These are phyloP conservation scores for Valencia hispanica DNA, from an alignment of 2,797 vertebrate species.

Conservation along the genomic window DNA sequence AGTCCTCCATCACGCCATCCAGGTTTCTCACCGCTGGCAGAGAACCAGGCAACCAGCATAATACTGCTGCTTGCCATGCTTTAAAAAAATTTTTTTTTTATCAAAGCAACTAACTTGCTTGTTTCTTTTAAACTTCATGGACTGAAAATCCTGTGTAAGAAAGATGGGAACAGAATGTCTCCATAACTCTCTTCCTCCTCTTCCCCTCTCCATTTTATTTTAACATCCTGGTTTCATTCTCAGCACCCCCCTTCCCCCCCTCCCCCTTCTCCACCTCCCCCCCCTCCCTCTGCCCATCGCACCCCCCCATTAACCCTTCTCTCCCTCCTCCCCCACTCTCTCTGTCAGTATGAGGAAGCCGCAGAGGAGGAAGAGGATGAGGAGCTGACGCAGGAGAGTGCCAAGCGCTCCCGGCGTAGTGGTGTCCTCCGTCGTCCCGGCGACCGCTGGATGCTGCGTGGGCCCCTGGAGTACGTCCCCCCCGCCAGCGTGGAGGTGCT, in stretches of 20 bases:
- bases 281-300: constrained; percentile 33
- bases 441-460: constrained; percentile 90
- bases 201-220: constrained; percentile 1
- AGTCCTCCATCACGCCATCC: neutral
- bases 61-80: too few species aligned
- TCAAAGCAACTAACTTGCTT: too few species aligned
- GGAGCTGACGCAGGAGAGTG: constrained; percentile 38
- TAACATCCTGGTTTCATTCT: constrained; percentile 9
- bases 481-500: constrained; percentile 85
- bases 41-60: neutral
- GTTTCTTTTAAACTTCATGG: neutral
- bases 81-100: too few species aligned
- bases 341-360: constrained; percentile 63
- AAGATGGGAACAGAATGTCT: neutral
- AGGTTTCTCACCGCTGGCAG: neutral
- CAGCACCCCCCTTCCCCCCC: constrained; percentile 19
- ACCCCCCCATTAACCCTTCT: constrained; percentile 64
- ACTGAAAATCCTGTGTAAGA: neutral
- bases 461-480: constrained; percentile 89
- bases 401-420: constrained; percentile 39
- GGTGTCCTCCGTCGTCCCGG: constrained; percentile 81
- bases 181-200: neutral
- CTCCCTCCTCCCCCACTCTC: constrained; percentile 53
- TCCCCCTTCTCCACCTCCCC: neutral
- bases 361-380: constrained; percentile 56